These are phyloP conservation scores for Kuschelorhynchus macadamiae DNA, from an alignment of 2,888 invertebrate species.

Conservation along the genomic window DNA sequence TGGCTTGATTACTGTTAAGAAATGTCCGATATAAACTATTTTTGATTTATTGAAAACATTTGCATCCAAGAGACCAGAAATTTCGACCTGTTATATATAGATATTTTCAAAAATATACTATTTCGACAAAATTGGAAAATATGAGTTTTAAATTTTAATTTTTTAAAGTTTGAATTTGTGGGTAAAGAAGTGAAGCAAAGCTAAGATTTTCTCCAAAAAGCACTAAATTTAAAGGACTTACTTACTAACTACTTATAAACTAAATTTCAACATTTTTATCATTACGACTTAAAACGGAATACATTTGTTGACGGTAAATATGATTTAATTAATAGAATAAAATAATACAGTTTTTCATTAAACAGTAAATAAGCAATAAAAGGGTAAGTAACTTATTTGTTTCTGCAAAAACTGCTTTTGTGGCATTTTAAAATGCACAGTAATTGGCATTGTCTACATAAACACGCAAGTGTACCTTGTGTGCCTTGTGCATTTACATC, in stretches of 20 bases:
- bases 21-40: constrained; percentile 1
- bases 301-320: background rate
- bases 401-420: constrained; percentile 5
- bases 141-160: background rate
- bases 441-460: background rate
- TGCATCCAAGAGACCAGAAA: constrained; percentile 3
- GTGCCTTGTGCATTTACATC: background rate
- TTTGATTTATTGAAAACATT: background rate
- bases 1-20: background rate
- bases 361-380: too few relatives aligned
- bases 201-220: too few relatives aligned
- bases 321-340: background rate
- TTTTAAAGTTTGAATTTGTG: too few relatives aligned
- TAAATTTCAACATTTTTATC: background rate
- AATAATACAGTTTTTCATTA: background rate
- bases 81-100: background rate
- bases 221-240: background rate
- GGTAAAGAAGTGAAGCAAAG: too few relatives aligned
- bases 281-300: background rate
- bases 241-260: background rate
- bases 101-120: background rate
- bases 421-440: background rate
- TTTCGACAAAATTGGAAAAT: background rate
- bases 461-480: background rate
- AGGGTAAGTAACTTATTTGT: background rate